phyloP scores from a whole-genome alignment of 2,888 invertebrate species.

The Cosmopolites sordidus region DNA sequence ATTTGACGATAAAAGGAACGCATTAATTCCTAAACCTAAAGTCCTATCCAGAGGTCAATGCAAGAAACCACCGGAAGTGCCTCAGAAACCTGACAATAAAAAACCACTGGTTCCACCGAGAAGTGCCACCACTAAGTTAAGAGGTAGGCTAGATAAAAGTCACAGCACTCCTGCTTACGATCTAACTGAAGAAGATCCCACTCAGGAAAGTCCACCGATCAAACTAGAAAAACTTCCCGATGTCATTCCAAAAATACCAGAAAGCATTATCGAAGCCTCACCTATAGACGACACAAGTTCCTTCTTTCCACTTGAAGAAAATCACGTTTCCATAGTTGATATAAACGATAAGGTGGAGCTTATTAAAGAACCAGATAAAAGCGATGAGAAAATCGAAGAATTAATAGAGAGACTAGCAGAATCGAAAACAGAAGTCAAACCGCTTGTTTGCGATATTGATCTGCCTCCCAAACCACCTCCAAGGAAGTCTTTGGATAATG shows the following conservation, averaged over 20 bases:
- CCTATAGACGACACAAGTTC: background rate
- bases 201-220: conserved; percentile 11
- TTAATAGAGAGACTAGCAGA: background rate
- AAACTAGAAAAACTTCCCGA: conserved; percentile 26
- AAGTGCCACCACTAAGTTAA: conserved; percentile 38
- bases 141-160: conserved; percentile 70
- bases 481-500: conserved; percentile 35
- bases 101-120: conserved; percentile 44
- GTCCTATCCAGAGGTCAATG: conserved; percentile 37
- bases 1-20: conserved; percentile 39
- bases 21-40: conserved; percentile 35
- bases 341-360: background rate
- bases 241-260: conserved; percentile 27
- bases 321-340: background rate
- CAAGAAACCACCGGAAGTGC: conserved; percentile 43
- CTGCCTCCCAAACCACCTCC: conserved; percentile 48
- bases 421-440: background rate
- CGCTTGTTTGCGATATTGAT: conserved; percentile 22
- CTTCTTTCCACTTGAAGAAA: background rate
- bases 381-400: background rate
- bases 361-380: background rate
- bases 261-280: conserved; percentile 24
- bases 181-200: conserved; percentile 33
- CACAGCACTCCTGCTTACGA: conserved; percentile 82
- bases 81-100: conserved; percentile 38